Conservation (phyloP, 2,797 vertebrate species). For the Sphenodon punctatus region DNA sequence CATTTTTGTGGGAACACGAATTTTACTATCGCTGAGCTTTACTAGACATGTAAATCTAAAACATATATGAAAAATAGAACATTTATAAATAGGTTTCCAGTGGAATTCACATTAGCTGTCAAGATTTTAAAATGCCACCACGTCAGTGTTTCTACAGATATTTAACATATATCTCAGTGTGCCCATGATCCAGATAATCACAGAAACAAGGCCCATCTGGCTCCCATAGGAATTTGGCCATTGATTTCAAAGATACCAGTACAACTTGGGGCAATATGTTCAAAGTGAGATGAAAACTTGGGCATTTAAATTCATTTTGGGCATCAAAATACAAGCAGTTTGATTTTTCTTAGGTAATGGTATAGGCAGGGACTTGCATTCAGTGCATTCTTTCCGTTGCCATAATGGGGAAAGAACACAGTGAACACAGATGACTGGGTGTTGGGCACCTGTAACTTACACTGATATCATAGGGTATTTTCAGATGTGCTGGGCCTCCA, state of each 20-base stretch:
- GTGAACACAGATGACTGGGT: no score
- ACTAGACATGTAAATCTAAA: not conserved
- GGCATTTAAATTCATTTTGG: not conserved
- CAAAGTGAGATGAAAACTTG: no score
- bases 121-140: rapidly evolving
- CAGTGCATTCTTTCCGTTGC: no score
- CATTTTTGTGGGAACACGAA: not conserved
- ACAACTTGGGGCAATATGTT: not conserved
- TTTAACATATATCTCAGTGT: not conserved
- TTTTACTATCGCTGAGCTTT: not conserved
- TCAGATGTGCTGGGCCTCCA: no score
- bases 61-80: not conserved
- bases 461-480: no score
- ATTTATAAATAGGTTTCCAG: not conserved
- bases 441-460: not conserved
- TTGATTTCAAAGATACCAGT: not conserved
- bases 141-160: not conserved
- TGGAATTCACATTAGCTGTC: not conserved
- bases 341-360: no score
- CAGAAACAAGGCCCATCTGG: not conserved
- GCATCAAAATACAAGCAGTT: not conserved
- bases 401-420: no score
- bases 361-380: no score
- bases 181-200: not conserved
- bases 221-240: not conserved